phyloP scores from a whole-genome alignment of 1,140 invertebrate genomes.

The Drosophila insularis region DNA sequence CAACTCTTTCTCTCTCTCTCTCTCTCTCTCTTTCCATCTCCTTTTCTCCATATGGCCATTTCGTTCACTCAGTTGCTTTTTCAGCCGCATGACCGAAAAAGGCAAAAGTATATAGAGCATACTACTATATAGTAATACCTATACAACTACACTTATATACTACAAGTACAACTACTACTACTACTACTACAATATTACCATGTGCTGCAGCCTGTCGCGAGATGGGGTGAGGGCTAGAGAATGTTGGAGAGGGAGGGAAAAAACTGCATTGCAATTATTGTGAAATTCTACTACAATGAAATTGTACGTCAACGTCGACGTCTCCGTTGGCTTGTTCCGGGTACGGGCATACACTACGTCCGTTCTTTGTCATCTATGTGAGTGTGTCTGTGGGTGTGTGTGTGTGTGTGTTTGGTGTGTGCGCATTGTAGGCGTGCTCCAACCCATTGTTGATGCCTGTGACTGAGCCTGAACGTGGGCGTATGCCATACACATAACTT shows the following conservation, averaged over 20 bases:
- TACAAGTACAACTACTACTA: neutral
- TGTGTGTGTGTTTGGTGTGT: slow-evolving; percentile 30
- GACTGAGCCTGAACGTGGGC: slow-evolving; percentile 29
- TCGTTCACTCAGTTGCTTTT: slow-evolving; percentile 26
- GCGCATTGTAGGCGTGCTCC: slow-evolving; percentile 38
- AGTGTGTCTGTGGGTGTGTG: slow-evolving; percentile 7
- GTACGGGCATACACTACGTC: slow-evolving; percentile 31
- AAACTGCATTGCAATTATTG: slow-evolving; percentile 74
- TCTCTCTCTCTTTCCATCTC: slow-evolving; percentile 22
- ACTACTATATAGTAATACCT: slow-evolving; percentile 58
- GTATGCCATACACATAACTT: slow-evolving; percentile 41
- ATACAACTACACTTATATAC: slow-evolving; percentile 27
- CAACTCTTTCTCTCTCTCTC: slow-evolving; percentile 17
- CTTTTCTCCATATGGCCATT: neutral
- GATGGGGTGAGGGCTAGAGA: slow-evolving; percentile 19
- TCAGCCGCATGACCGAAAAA: slow-evolving; percentile 60
- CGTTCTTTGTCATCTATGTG: slow-evolving; percentile 27
- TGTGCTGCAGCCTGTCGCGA: neutral
- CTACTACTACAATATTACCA: neutral
- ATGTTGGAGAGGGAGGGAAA: slow-evolving; percentile 18
- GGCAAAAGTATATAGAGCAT: slow-evolving; percentile 70
- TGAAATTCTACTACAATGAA: slow-evolving; percentile 77
- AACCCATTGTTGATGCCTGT: slow-evolving; percentile 50
- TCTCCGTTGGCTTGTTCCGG: slow-evolving; percentile 51
- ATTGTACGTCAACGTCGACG: slow-evolving; percentile 42